Base-by-base conservation (phyloP, 2,113 vertebrate species). In the Ochotona curzoniae region DNA sequence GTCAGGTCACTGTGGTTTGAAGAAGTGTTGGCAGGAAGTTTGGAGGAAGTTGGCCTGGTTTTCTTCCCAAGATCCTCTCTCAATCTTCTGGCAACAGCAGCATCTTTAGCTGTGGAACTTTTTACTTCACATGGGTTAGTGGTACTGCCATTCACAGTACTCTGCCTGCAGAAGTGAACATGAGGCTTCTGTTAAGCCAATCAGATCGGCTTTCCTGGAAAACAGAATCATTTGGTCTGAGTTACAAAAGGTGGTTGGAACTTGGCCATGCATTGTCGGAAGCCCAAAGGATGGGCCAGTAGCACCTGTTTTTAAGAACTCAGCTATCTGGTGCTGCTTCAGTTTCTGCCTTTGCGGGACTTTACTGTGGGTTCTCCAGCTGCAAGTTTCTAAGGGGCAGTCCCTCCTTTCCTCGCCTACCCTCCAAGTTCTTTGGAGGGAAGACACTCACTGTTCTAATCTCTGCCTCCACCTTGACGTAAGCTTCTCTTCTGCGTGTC, bases 271-370 rank as follows among this genome's bases (percentile, higher is more conserved):
- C 66, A 63, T 3, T 47, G 3, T 2, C 8, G 38, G 26, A 63
- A 7, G 2, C 38, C 10, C 74, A 63, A 49, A 18, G 5, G 1
- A 30, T 14, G 78, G 44, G 10, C 0, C 11, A 32, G 26, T 8
- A 66, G 0, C 51, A 0, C 4, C 1, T 92, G 20, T 47, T 44
- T 60, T 61, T 49, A 80, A 51, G 26, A 30, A 38, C 15, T 0
- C 23, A n/a, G 6, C 32, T n/a, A 25, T n/a, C 28, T 17, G 30
- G 0, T 20, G 38, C n/a, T 17, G 21, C 0, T n/a, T 86, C 4
- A 0, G 11, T 32, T 81, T n/a, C 85, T 44, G 17, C 11, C 25
- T 18, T 82, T 89, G 54, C 17, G 49, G 11, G 69, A 21, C 5
- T 38, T 28, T n/a, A 78, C 26, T n/a, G 49, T 76, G 20, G 25